Evolutionary conservation across 2,797 vertebrate species (phyloP), one percentile per base, ranked within the genome.

Genomic region (Telmatherina bonti): DNA sequence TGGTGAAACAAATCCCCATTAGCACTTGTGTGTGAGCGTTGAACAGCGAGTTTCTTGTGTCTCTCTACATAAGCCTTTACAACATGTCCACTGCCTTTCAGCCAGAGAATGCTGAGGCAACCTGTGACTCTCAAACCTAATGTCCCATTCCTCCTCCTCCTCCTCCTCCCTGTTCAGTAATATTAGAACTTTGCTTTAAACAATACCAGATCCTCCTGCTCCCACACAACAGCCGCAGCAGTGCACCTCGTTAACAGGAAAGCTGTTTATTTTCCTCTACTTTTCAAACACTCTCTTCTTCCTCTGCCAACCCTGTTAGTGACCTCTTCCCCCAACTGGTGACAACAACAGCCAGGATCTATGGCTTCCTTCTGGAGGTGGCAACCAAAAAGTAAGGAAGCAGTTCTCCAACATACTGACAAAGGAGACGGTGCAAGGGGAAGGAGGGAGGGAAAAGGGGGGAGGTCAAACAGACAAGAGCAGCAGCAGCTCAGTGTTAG

Each of bases 181-280:
- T 83, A 86, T 76, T 58, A 86, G 85, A 79, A 89, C 80, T 79
- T 68, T 61, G 60, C 79, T 87, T 91, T 92, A 92, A 93, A 92
- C 92, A 92, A 88, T 92, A 84, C 90, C 92, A 94, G 92, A 92
- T 82, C 67, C 85, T 86, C 83, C 61, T 38, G 69, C 88, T 89
- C 84, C 81, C 84, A 83, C 88, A 89, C 67, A 78, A 84, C 88
- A 83, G 86, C 78, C 84, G 84, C 87, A 87, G 88, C 72, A 67
- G 84, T 64, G 74, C 86, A 86, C 90, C 90, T 92, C 86, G 89
- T 93, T 94, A 92, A 93, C 92, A 94, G 94, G 93, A 95, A 95
- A 94, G 84, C 83, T 92, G 91, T 94, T 95, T 94, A 94, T 94
- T 93, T 93, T 92, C 91, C n/a, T 74, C 76, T 74, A 70, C 86